Base-by-base conservation (phyloP, 2,797 vertebrate genomes). In the Limnodromus scolopaceus region DNA sequence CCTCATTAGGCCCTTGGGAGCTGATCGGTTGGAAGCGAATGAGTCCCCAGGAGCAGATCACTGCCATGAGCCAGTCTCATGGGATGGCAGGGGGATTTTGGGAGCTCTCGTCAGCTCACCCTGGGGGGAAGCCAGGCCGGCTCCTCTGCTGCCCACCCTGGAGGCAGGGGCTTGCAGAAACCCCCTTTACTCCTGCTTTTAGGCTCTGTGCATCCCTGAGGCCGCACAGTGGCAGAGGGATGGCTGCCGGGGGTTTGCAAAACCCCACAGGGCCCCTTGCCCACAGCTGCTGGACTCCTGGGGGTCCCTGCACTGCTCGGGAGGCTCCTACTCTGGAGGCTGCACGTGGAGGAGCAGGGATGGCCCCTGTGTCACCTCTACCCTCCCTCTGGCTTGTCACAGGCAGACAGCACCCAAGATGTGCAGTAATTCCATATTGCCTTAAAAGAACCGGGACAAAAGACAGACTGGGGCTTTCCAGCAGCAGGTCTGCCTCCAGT, bases 51-150 rank as follows among this genome's bases (percentile, higher is more conserved):
- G 70, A 54, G 53, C 11, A 0, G 66, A 23, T 51, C 24, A 4
- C 27, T 19, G 43, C 2, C 0, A 20, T n/a, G 61, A 75, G 69
- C 38, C 2, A 6, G 4, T 30, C 41, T 43, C 45, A 0, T 0
- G 11, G 69, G 8, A 1, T 27, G 57, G 13, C 39, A 15, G 39
- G 16, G 55, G 64, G 27, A 9, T 60, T 78, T 84, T 4, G 69
- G 79, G 76, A 57, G 64, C 55, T 23, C 71, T 49, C 71, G 10
- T 51, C 70, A 32, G 63, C 51, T 79, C 48, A 11, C 22, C 63
- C 69, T 16, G 1, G 1, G 32, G 24, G 25, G n/a, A 43, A 8
- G 6, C 51, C 55, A 27, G 51, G 4, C 24, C 43, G 45, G 24
- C 45, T 85, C 16, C 43, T 79, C n/a, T 48, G 45, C 82, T 81